Base-by-base conservation (phyloP, 2,113 vertebrate species). In the Dasyurus viverrinus region DNA sequence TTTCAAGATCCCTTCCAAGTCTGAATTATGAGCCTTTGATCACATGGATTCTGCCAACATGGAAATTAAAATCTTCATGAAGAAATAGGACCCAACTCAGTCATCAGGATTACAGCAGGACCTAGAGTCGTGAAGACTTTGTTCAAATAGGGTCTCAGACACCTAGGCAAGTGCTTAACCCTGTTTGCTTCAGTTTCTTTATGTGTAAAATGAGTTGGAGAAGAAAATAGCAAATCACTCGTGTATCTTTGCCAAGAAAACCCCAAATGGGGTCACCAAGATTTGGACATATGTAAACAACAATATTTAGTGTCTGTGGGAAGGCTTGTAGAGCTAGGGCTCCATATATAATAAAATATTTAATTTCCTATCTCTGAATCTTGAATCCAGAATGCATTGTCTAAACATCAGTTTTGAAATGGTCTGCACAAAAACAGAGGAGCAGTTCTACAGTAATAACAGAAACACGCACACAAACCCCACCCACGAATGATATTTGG, bases 331-430 rank as follows among this genome's bases (percentile, higher is more conserved):
- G 55, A 68, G 12, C 30, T 30, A 68, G 30, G 36, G 57, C 36
- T 68, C 60, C 27, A 36, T 48, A 89, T 89, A 25, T 89, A 19
- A 23, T 53, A 36, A 94, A 93, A 46, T 89, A 52, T 54, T 89
- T 52, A 0, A 2, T 1, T 93, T 95, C 92, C 94, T 23, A 52
- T 7, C 7, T 0, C 27, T 89, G 42, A 47, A 47, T 23, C 89
- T 25, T 48, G 47, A 89, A 48, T 48, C 23, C 89, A 89, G 47
- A 89, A 89, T 89, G 22, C 89, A 30, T 26, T 48, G 22, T 95
- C 50, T n/a, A 26, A 91, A 57, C 57, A 92, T 96, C 90, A 94
- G 94, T 57, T n/a, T 91, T 53, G 50, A 97, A 92, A 53, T 46
- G 89, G 95, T 92, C 36, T 25, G 0, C n/a, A n/a, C 19, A 7